Percentiles rank a stretch among this genome's conserved stretches.
Evolutionary conservation across 2,888 invertebrate species (phyloP).

Genomic region (Stenotaenia linearis): DNA sequence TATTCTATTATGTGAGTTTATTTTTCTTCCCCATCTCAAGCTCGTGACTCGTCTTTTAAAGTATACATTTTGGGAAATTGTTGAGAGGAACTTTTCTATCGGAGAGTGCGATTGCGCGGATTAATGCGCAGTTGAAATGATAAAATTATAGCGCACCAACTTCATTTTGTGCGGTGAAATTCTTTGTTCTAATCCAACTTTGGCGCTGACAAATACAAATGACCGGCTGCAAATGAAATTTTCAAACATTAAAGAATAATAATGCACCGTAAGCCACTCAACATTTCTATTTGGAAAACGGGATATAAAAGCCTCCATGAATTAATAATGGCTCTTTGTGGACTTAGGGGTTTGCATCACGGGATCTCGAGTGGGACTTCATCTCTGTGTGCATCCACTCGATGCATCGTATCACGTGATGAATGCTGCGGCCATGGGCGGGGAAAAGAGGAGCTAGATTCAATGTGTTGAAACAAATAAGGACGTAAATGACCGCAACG

Average conservation of each 20-base stretch:
- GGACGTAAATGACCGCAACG: background rate
- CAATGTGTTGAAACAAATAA: background rate
- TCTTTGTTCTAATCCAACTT: background rate
- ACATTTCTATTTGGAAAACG: background rate
- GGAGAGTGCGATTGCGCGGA: background rate
- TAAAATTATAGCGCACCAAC: background rate
- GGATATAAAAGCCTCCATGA: background rate
- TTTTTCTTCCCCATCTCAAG: background rate
- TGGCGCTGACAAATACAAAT: background rate
- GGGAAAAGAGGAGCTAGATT: background rate
- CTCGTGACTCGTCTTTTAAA: background rate
- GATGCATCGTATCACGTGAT: background rate
- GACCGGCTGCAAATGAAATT: background rate
- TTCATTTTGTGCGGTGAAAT: background rate
- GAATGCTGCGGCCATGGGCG: background rate
- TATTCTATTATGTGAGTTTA: background rate
- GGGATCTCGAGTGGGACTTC: background rate
- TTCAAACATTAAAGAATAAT: background rate
- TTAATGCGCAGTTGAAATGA: background rate
- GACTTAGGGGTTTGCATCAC: background rate
- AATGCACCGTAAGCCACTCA: background rate
- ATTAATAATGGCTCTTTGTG: background rate
- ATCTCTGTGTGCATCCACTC: background rate
- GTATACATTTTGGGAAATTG: background rate
- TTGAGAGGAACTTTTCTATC: background rate